Percentiles rank a stretch among this genome's conserved stretches.
Conservation (phyloP, 2,797 vertebrate genomes). For the Periophthalmus magnuspinnatus region DNA sequence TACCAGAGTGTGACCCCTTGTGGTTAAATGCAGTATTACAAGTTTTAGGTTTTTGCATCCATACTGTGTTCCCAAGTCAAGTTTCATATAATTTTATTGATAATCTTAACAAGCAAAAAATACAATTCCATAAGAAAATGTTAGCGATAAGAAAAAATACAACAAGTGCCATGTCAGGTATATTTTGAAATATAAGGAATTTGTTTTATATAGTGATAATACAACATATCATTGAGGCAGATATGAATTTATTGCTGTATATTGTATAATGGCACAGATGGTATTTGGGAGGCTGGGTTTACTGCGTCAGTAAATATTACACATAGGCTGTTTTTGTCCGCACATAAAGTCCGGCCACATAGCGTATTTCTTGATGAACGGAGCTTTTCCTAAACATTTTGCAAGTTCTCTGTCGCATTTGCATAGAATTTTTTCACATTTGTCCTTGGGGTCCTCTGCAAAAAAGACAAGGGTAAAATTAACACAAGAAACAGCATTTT, state of each 20-base stretch:
- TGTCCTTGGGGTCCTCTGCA: constrained; percentile 83
- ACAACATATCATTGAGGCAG: neutral
- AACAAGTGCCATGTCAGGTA: neutral
- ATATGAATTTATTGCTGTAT: neutral
- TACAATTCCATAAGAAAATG: neutral
- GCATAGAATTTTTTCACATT: constrained; percentile 86
- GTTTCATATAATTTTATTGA: neutral
- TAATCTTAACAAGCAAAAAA: neutral
- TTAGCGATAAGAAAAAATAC: neutral
- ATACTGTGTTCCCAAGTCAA: neutral
- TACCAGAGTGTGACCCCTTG: neutral
- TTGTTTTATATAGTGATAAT: neutral
- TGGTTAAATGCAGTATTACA: neutral
- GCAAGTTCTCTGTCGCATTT: constrained; percentile 86
- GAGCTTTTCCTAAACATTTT: constrained; percentile 81
- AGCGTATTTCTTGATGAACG: constrained; percentile 78
- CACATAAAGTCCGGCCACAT: constrained; percentile 85
- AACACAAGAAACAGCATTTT: constrained; percentile 2
- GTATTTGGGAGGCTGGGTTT: constrained; percentile 8
- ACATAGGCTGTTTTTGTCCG: constrained; percentile 74
- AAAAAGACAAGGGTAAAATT: constrained; percentile 22
- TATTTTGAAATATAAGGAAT: neutral
- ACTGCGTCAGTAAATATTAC: constrained; percentile 73
- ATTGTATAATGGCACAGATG: constrained; percentile 23
- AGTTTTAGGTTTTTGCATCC: neutral